Base-by-base conservation (phyloP, 2,113 vertebrate genomes). In the Xenopus laevis region DNA sequence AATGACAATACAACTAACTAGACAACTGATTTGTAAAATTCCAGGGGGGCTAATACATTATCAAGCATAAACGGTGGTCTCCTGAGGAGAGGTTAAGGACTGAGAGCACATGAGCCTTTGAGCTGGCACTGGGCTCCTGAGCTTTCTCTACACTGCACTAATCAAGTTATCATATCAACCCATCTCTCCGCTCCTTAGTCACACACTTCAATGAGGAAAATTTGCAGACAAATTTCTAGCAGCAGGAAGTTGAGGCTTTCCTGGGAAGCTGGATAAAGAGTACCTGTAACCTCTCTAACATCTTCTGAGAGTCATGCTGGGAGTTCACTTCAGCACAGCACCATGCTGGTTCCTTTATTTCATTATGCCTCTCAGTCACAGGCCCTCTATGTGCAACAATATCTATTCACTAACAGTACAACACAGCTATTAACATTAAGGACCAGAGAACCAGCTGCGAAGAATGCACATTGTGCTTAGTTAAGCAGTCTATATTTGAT, bases 151-250 rank as follows among this genome's bases (percentile, higher is more conserved):
- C 89, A 84, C 59, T 55, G 88, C 84, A 88, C 88, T 96, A 96
- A 98, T 96, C 95, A 90, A 96, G 94, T 89, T 94, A 95, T 96
- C 92, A 90, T 94, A 91, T 92, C 92, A 92, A 90, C 90, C 92
- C 91, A 68, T 87, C 85, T 90, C 90, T 89, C 79, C 78, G 81
- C 79, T 87, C 89, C 90, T 90, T 86, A 87, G 88, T 92, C 87
- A 85, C 85, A 86, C 82, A 63, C 82, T 82, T 87, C 92, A 93
- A 95, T 90, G 90, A 89, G 85, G 87, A 79, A 85, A 94, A 92
- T 86, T 87, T 89, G 90, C 88, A 81, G 82, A 95, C 93, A 94
- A 98, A 97, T 98, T 96, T 95, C 88, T 86, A 93, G 91, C 95
- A 94, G 95, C 95, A 57, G 95, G 96, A 89, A 4, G 80, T 87